Conservation (phyloP, 2,113 vertebrate genomes). For the Otocyon megalotis region DNA sequence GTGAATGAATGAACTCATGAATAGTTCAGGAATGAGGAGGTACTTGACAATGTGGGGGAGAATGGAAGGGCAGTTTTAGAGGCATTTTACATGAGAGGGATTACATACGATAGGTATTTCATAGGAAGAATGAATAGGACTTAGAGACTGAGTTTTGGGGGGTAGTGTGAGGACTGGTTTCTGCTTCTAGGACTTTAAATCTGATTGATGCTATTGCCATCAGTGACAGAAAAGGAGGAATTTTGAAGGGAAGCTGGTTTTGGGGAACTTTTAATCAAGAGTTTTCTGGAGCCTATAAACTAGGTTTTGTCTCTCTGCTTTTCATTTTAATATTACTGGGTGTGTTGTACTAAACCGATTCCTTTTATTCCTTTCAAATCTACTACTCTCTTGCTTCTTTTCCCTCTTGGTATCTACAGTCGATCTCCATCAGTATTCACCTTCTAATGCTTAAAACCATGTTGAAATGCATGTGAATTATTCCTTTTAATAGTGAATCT, state of each 20-base stretch:
- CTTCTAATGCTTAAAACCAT: background rate
- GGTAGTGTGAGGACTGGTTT: background rate
- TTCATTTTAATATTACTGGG: background rate
- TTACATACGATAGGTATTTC: background rate
- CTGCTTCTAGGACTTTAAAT: constrained; percentile 21
- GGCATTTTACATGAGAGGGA: background rate
- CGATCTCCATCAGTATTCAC: background rate
- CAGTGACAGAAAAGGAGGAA: background rate
- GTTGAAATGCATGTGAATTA: background rate
- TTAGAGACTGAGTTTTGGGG: background rate
- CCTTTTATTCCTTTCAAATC: background rate
- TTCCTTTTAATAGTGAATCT: constrained; percentile 35
- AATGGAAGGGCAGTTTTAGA: constrained; percentile 21
- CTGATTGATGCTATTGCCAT: background rate
- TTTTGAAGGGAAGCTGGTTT: background rate
- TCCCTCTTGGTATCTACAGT: background rate
- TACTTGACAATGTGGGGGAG: background rate
- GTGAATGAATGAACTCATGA: constrained; percentile 22
- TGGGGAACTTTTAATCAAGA: constrained; percentile 1
- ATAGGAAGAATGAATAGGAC: background rate
- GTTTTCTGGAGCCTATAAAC: constrained; percentile 6
- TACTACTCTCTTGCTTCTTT: background rate
- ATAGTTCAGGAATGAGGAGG: background rate
- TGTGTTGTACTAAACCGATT: background rate
- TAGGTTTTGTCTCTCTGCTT: background rate